These are phyloP conservation scores for Pseudonaja textilis DNA, from an alignment of 2,113 vertebrate species.

Conservation along the genomic window DNA sequence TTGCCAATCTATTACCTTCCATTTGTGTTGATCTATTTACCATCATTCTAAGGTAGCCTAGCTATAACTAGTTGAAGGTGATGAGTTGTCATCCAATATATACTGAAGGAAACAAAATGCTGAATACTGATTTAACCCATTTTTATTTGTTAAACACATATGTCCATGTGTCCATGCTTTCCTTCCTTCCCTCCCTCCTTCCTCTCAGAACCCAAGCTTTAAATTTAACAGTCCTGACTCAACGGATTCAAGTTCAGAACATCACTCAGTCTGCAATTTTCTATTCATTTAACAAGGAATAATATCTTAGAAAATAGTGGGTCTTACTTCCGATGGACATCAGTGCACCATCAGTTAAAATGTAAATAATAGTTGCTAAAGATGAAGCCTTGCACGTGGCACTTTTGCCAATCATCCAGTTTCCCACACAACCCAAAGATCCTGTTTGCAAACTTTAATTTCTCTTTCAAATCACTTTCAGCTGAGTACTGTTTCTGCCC, in stretches of 20 bases:
- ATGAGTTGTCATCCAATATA: neutral
- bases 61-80: neutral
- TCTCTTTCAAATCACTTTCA: conserved; percentile 10
- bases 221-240: neutral
- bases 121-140: neutral
- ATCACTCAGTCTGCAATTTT: neutral
- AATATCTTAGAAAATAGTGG: neutral
- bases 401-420: neutral
- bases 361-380: neutral
- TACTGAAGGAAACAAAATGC: neutral
- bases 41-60: neutral
- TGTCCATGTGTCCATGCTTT: neutral
- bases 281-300: neutral
- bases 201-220: neutral
- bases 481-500: neutral
- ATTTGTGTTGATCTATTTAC: neutral
- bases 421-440: neutral
- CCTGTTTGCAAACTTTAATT: neutral
- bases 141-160: neutral
- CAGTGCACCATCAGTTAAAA: neutral
- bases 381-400: neutral
- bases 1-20: neutral
- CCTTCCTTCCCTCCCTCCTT: neutral
- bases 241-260: neutral
- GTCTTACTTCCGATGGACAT: neutral